Percentiles rank a stretch among this genome's conserved stretches.
These are phyloP conservation scores for Drosophila robusta DNA, from an alignment of 2,888 invertebrate genomes.

Conservation along the genomic window DNA sequence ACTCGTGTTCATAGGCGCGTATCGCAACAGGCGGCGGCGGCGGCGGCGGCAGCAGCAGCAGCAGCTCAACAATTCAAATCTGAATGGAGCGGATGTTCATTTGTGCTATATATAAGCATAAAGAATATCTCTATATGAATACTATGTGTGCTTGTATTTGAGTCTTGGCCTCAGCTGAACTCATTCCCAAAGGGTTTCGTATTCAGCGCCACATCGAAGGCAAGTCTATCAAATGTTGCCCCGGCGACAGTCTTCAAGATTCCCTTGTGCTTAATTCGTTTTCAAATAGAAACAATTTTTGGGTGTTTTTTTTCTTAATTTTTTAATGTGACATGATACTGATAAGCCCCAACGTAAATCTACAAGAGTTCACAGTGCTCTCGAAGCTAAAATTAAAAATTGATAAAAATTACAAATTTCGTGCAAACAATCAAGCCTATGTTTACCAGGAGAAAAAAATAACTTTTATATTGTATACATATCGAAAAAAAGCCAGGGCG, in stretches of 20 bases:
- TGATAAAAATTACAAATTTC: conserved; percentile 34
- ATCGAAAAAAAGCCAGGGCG: not conserved
- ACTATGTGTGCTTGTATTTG: conserved; percentile 19
- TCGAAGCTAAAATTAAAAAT: conserved; percentile 23
- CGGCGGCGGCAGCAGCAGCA: conserved; percentile 16
- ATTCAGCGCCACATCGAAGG: conserved; percentile 16
- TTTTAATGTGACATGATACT: conserved; percentile 25
- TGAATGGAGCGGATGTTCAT: conserved; percentile 78
- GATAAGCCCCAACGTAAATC: conserved; percentile 39
- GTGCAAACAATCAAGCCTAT: conserved; percentile 39
- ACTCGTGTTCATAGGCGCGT: conserved; percentile 72
- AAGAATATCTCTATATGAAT: conserved; percentile 37
- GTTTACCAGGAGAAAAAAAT: conserved; percentile 5
- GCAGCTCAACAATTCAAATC: conserved; percentile 62
- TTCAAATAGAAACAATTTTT: conserved; percentile 35
- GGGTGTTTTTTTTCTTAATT: not conserved
- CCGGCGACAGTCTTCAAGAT: conserved; percentile 49
- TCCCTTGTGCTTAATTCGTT: conserved; percentile 31
- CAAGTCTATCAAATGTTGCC: conserved; percentile 56
- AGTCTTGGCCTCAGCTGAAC: conserved; percentile 77
- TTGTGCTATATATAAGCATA: conserved; percentile 33
- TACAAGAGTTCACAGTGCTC: conserved; percentile 19
- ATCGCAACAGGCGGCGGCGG: conserved; percentile 55
- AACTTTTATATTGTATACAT: not conserved
- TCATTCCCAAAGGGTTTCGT: conserved; percentile 70